Conservation (phyloP, 2,113 vertebrate species). For the Charina bottae region DNA sequence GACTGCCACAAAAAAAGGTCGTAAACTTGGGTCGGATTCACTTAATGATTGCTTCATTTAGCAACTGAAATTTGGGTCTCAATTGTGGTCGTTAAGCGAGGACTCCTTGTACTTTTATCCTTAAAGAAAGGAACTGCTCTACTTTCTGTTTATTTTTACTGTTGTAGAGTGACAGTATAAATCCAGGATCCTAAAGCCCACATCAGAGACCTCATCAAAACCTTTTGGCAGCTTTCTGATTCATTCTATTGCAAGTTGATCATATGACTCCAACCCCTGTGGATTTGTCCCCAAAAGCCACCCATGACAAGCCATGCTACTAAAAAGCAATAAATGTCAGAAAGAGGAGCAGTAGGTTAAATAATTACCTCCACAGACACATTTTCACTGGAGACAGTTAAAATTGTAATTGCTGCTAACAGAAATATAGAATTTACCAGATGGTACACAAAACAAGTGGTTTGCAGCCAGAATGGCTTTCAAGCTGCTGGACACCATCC, state of each 20-base stretch:
- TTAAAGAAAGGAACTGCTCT: background rate
- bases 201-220: background rate
- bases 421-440: background rate
- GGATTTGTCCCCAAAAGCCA: background rate
- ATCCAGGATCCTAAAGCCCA: background rate
- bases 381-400: background rate
- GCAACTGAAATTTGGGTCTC: too few species aligned
- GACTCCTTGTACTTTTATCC: background rate
- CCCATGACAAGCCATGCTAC: background rate
- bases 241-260: background rate
- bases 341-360: background rate
- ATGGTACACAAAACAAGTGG: background rate
- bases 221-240: background rate
- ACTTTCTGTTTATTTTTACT: background rate
- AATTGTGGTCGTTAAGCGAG: too few species aligned
- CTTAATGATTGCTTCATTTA: too few species aligned
- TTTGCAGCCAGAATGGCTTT: background rate
- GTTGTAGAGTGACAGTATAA: background rate
- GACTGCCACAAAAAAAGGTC: too few species aligned
- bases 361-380: background rate
- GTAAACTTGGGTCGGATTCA: too few species aligned
- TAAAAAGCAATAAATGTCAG: background rate
- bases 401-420: background rate
- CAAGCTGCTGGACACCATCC: background rate
- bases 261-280: background rate